Percentiles rank a stretch among this genome's conserved stretches.
Conservation (phyloP, 1,140 invertebrate genomes). For the Leptopilina boulardi region DNA sequence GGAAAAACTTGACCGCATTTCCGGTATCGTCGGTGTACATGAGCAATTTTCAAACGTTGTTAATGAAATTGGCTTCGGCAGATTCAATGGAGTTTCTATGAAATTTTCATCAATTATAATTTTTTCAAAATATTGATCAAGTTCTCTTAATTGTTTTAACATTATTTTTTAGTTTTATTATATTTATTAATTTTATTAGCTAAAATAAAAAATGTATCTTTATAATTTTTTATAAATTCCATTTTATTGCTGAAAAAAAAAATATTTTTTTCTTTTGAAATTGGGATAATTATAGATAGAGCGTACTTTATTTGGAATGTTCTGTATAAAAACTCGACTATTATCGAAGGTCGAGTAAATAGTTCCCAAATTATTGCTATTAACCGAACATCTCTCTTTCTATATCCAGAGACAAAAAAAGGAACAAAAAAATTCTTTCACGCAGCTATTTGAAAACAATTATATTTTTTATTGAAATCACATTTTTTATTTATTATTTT, state of each 20-base stretch:
- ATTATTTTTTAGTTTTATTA: not conserved
- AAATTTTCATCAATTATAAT: not conserved
- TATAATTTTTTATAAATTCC: not conserved
- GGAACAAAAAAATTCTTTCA: too few relatives aligned
- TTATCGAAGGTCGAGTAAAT: slow-evolving; percentile 28
- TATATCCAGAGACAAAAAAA: too few relatives aligned
- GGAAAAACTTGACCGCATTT: slow-evolving; percentile 49
- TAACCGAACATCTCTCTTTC: not conserved
- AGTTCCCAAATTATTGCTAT: slow-evolving; percentile 26
- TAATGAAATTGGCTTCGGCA: slow-evolving; percentile 14
- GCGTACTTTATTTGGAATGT: slow-evolving; percentile 24
- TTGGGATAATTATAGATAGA: slow-evolving; percentile 20
- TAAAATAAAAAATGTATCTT: too few relatives aligned
- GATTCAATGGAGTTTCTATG: not conserved
- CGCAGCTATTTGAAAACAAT: too few relatives aligned
- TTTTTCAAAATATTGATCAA: not conserved
- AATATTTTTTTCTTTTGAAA: not conserved
- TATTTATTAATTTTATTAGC: not conserved
- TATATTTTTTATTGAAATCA: too few relatives aligned
- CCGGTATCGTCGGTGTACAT: slow-evolving; percentile 33
- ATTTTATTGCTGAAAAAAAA: not conserved
- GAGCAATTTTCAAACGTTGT: not conserved
- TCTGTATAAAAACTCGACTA: slow-evolving; percentile 18
- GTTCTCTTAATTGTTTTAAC: not conserved
- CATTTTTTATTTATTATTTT: too few relatives aligned